Evolutionary conservation across 2,113 vertebrate genomes (phyloP), one percentile per base, ranked within the genome.

Genomic region (Myxocyprinus asiaticus): DNA sequence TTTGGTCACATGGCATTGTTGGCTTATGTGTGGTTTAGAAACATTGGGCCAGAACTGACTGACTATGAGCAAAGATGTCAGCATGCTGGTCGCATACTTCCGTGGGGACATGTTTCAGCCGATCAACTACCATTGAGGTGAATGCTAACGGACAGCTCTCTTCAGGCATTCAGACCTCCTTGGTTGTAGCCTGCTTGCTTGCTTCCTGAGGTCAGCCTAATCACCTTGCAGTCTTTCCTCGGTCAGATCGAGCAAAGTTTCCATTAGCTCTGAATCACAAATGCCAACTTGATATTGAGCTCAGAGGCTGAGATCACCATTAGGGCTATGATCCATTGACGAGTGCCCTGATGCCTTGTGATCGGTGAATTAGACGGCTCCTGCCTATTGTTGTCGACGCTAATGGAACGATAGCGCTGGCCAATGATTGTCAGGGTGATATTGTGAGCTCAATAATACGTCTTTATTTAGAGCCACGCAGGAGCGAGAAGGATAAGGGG

Each of bases 391-490:
- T 65, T 76, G 59, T 76, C 9, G 50, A 55, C 0, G 61, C 47
- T 76, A 76, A 76, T 76, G 74, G 74, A 76, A 55, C 14, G 59
- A 74, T 63, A 74, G 56, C 72, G 47, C 72, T 63, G 72, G 58
- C 59, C 45, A 45, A 53, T 76, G 74, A 65, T 55, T 76, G 62
- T 65, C 62, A 65, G 48, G 74, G 6, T 15, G 74, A 76, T 76
- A 76, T 55, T 44, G 48, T 5, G 22, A 65, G 48, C 45, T 64
- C 72, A 63, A 63, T 75, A 75, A 63, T 51, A 63, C 59, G 7
- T 66, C 74, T 76, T 76, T 76, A 76, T 76, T 76, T 65, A 76
- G 74, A 65, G 44, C 7, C 47, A 42, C 59, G 22, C 45, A 42
- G 44, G 74, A 43, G 14, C 62, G 53, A 42, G 48, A 48, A 65